Conservation (phyloP, 2,888 invertebrate species). For the Quadriops clusia region DNA sequence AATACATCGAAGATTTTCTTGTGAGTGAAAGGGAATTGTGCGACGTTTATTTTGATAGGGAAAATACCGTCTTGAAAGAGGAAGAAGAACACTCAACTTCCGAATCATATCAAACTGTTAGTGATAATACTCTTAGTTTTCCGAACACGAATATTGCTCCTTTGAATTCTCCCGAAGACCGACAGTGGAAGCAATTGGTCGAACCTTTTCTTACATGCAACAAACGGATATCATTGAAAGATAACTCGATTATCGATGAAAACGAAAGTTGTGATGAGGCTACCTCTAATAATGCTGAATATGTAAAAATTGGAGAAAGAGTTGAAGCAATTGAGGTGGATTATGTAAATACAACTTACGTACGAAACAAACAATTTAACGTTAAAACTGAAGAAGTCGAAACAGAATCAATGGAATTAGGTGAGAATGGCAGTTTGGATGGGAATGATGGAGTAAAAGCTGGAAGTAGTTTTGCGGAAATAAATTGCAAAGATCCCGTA, state of each 20-base stretch:
- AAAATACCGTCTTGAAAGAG: no score
- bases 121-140: conserved; percentile 14
- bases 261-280: conserved; percentile 8
- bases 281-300: conserved; percentile 6
- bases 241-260: neutral
- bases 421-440: neutral
- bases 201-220: conserved; percentile 23
- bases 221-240: conserved; percentile 8
- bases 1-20: neutral
- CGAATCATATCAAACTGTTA: conserved; percentile 16
- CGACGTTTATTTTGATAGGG: neutral
- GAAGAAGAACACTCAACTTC: conserved; percentile 14
- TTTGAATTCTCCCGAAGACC: conserved; percentile 35
- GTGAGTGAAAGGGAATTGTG: neutral
- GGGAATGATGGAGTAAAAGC: no score
- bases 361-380: conserved; percentile 15
- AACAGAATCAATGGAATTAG: neutral
- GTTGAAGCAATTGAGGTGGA: conserved; percentile 3
- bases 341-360: conserved; percentile 6
- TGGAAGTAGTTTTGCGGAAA: no score
- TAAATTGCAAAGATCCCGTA: no score
- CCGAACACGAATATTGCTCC: conserved; percentile 26
- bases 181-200: conserved; percentile 33
- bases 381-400: neutral
- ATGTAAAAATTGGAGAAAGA: conserved; percentile 15